These are phyloP conservation scores for Trichonephila clavipes DNA, from an alignment of 1,140 invertebrate species.

Conservation along the genomic window DNA sequence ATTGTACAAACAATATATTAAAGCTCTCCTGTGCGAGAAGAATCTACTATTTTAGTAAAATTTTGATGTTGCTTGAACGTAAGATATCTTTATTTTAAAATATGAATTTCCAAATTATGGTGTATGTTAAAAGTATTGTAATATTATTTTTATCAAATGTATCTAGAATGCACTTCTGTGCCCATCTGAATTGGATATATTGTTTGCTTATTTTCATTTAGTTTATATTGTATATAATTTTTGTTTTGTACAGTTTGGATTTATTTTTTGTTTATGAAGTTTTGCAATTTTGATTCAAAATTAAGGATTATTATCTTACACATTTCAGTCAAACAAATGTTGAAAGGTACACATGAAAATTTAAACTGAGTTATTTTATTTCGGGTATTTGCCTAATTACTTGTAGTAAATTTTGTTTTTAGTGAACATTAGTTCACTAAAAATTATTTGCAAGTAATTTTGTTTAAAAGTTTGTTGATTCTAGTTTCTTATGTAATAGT, in stretches of 20 bases:
- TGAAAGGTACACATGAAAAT: too few species aligned
- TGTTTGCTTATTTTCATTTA: not conserved
- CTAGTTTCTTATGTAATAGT: too few species aligned
- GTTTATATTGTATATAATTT: not conserved
- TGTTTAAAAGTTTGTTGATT: too few species aligned
- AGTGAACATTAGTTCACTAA: too few species aligned
- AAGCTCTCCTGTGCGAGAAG: not conserved
- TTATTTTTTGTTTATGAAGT: not conserved
- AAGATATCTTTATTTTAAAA: too few species aligned
- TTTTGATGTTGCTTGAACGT: not conserved
- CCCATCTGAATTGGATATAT: not conserved
- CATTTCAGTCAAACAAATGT: too few species aligned
- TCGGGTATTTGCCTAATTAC: too few species aligned
- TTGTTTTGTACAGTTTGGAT: not conserved
- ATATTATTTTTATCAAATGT: not conserved
- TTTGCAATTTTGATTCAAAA: too few species aligned
- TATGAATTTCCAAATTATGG: not conserved
- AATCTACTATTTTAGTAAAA: not conserved
- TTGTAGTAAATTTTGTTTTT: too few species aligned
- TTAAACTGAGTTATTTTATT: too few species aligned
- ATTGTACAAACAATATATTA: not conserved
- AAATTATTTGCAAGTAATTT: too few species aligned
- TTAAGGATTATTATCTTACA: too few species aligned
- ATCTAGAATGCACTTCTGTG: not conserved
- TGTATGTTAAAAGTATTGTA: not conserved